Evolutionary conservation across 2,797 vertebrate genomes (phyloP).

Genomic region (Halcyon leucocephala): DNA sequence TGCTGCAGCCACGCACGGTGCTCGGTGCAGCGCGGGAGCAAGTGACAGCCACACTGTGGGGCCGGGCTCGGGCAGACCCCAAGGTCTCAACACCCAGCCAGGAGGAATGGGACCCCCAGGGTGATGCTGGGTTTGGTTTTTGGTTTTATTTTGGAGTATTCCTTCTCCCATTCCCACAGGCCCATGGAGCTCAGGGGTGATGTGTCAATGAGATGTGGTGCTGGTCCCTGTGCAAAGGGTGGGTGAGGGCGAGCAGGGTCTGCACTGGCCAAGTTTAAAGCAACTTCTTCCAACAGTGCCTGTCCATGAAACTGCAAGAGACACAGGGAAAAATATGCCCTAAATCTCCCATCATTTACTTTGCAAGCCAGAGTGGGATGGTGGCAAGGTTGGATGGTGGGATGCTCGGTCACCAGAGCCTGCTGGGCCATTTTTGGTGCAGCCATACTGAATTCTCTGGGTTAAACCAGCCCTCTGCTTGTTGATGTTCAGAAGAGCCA

Average conservation of each 20-base stretch:
- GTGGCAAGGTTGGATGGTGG: not conserved
- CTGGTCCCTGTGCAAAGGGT: not conserved
- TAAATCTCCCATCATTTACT: not conserved
- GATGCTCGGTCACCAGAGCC: not conserved
- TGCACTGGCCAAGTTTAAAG: not conserved
- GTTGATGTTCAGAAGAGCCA: not conserved
- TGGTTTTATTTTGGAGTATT: not conserved
- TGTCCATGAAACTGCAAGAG: not conserved
- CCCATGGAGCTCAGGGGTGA: accelerated
- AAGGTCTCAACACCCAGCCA: not conserved
- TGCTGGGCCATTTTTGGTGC: not conserved
- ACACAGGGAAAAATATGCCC: not conserved
- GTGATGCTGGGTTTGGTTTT: accelerated
- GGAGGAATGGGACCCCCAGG: not conserved
- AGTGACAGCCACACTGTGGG: accelerated
- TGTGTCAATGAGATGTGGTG: accelerated
- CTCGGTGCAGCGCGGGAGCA: accelerated
- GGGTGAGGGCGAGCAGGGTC: not conserved
- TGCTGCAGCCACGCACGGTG: accelerated
- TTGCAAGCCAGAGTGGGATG: too few species aligned
- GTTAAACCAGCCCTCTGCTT: not conserved
- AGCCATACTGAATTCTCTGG: not conserved
- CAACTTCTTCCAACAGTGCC: not conserved
- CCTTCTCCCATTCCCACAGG: not conserved
- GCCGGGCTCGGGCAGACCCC: not conserved